Base-by-base conservation (phyloP, 2,797 vertebrate genomes). In the Muscicapa comitata region DNA sequence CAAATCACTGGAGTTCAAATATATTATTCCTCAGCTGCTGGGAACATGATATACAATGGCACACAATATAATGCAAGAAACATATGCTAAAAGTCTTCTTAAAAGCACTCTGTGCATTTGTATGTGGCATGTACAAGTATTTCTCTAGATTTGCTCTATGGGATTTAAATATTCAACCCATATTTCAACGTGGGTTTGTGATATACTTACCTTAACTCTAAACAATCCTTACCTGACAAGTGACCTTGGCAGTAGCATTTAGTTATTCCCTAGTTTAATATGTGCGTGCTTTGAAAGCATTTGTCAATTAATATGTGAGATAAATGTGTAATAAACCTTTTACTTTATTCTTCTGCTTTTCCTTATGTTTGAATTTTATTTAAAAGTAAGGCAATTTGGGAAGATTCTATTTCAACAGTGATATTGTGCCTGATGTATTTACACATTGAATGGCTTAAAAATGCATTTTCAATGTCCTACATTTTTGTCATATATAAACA, bases 41-140 rank as follows among this genome's bases (percentile, higher is more conserved):
- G 70, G 92, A 88, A 88, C 62, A 33, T 1, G 24, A 90, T 75
- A 80, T 25, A 86, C 57, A 94, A 88, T 88, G 79, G 88, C 62
- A 86, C 18, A 66, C 86, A 88, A 75, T 62, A 90, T 84, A 96
- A 94, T 81, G 88, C 73, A 93, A 84, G 76, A 93, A 95, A 94
- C 79, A 59, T 65, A 95, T 35, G 67, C 37, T 75, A 70, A 77
- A 94, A 40, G 61, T 86, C 82, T 80, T 90, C 71, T 79, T 26
- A 94, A 71, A 72, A 79, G 53, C 70, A 55, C 13, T 87, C 51
- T 53, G 47, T 51, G 62, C 76, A 45, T 89, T 94, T 9, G 6
- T 77, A 81, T 48, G 74, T 61, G 48, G 57, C 63, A 31, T 16
- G 18, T 76, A 78, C 85, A 86, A 79, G 50, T 80, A 91, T 63